These are phyloP conservation scores for Ariopsis seemanni DNA, from an alignment of 2,113 vertebrate genomes.

Conservation along the genomic window DNA sequence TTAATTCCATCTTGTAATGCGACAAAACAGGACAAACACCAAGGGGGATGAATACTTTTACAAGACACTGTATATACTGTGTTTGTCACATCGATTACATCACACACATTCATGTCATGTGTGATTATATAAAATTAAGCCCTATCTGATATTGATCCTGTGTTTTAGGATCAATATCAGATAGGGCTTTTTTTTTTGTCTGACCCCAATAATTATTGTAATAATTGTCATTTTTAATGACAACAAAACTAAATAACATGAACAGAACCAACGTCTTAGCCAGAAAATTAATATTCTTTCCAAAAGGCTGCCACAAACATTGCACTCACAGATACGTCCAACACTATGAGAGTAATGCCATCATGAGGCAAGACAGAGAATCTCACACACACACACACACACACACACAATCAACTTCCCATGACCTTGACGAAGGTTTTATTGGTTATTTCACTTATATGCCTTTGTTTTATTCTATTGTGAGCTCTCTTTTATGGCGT, in stretches of 20 bases:
- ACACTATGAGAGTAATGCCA: conserved; percentile 47
- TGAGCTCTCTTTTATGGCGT: neutral
- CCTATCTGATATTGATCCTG: neutral
- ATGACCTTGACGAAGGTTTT: neutral
- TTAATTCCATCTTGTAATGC: no score
- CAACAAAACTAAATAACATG: neutral
- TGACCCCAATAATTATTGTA: neutral
- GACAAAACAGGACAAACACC: no score
- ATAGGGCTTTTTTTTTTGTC: no score
- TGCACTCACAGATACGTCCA: neutral
- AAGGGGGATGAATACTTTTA: no score
- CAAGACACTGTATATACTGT: no score
- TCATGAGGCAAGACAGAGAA: conserved; percentile 42
- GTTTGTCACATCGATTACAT: neutral
- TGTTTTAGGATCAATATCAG: neutral
- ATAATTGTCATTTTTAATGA: neutral
- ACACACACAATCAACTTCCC: neutral
- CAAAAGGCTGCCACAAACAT: neutral
- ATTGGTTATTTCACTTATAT: neutral
- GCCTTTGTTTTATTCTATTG: neutral
- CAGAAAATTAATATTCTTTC: neutral
- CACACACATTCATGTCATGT: neutral
- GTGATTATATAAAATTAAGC: neutral
- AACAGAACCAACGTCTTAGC: neutral
- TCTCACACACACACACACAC: neutral